Evolutionary conservation across 2,888 invertebrate genomes (phyloP), one percentile per base, ranked within the genome.

Genomic region (Diaprepes abbreviatus): DNA sequence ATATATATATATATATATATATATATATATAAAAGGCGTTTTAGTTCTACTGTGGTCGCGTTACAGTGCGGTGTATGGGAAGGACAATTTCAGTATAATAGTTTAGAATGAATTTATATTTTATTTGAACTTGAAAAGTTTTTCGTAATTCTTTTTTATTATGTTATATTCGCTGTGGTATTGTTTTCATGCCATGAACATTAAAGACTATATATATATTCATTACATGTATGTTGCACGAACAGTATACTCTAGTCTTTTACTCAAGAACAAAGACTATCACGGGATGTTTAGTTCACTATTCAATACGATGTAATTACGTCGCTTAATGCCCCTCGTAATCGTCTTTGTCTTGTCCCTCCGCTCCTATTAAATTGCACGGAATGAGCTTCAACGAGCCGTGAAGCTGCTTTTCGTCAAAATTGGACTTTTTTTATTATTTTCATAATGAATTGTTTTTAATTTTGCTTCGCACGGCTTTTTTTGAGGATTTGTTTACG

Each of bases 221-320:
- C 21, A 43, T 43, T 43, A 21, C 43, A n/a, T 19, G 28, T 48
- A 48, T 14, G 19, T 12, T 50, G 48, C 28, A 50, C 28, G 48
- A 24, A 28, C 9, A 31, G 28, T 28, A 50, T 28, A 50, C 28
- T 50, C 28, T 7, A 48, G 48, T 28, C 24, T 48, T 48, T 48
- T 24, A 60, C 55, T 45, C 33, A 28, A 36, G 45, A 62, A 71
- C 67, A 67, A 67, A 67, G 67, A 55, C 48, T 62, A 48, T 63
- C 58, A 50, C 35, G 65, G 60, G 65, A 70, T 70, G 36, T 69
- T 64, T 64, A 69, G 69, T 65, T 58, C 65, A 70, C 65, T 59
- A 70, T 70, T 65, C 65, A 71, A 71, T 71, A 67, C 67, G 59
- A 67, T 67, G 71, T 67, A 70, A 71, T 71, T 67, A 67, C 63